Conservation (phyloP, 2,888 invertebrate species). For the Muschampia plurimacula region DNA sequence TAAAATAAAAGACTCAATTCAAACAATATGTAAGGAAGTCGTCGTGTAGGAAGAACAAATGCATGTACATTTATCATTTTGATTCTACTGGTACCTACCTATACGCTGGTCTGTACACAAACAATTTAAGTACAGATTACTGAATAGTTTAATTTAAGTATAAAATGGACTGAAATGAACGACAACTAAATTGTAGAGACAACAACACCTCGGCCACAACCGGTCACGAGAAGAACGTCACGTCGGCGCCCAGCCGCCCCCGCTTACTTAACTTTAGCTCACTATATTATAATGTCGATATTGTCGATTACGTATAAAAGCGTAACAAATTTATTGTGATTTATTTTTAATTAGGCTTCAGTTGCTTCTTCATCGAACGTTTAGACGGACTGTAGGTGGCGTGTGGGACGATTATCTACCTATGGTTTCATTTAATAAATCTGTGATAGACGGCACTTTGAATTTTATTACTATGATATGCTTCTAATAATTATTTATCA, state of each 20-base stretch:
- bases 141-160: not conserved
- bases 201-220: not conserved
- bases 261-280: slow-evolving; percentile 38
- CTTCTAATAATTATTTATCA: not conserved
- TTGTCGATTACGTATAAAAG: slow-evolving; percentile 46
- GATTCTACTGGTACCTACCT: not conserved
- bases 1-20: not conserved
- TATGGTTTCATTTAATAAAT: slow-evolving; percentile 26
- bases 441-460: slow-evolving; percentile 19
- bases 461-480: not conserved
- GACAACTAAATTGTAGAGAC: slow-evolving; percentile 6
- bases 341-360: slow-evolving; percentile 52
- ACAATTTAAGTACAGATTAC: not conserved
- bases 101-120: slow-evolving; percentile 4
- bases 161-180: not conserved
- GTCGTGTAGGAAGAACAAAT: not conserved
- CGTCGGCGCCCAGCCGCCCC: slow-evolving; percentile 43
- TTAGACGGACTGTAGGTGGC: slow-evolving; percentile 48
- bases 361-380: slow-evolving; percentile 44
- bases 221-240: slow-evolving; percentile 30
- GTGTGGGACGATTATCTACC: slow-evolving; percentile 53
- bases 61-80: not conserved
- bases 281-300: slow-evolving; percentile 34
- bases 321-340: slow-evolving; percentile 51
- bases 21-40: not conserved